Conservation (phyloP, 1,140 invertebrate species). For the Sitodiplosis mosellana region DNA sequence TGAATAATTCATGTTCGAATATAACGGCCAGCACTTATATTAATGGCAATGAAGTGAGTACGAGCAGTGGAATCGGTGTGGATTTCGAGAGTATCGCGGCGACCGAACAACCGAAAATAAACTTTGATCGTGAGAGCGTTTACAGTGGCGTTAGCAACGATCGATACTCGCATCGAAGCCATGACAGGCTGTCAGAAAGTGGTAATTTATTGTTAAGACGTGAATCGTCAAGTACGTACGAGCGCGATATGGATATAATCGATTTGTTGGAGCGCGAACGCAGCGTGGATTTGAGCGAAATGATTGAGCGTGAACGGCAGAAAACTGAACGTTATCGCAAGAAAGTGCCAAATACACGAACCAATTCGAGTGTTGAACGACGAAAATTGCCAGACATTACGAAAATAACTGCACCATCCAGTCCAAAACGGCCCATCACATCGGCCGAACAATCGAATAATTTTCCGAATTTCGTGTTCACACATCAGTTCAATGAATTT, state of each 20-base stretch:
- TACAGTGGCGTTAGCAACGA: background rate
- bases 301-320: conserved; percentile 17
- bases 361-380: background rate
- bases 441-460: background rate
- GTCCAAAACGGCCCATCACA: background rate
- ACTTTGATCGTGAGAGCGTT: background rate
- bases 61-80: conserved; percentile 3
- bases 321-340: conserved; percentile 12
- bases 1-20: conserved; percentile 18
- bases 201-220: conserved; percentile 12
- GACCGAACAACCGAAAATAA: background rate
- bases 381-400: background rate
- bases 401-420: background rate
- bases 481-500: background rate
- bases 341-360: background rate
- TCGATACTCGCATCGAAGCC: background rate
- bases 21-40: conserved; percentile 19
- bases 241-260: conserved; percentile 22
- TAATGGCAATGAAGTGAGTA: conserved; percentile 12
- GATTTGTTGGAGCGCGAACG: conserved; percentile 21
- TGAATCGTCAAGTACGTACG: conserved; percentile 19
- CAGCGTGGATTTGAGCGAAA: conserved; percentile 22
- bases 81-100: background rate
- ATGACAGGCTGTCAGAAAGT: background rate
- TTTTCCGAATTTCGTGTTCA: conserved; percentile 1